These are phyloP conservation scores for Paradisaea rubra DNA, from an alignment of 2,113 vertebrate species.

Conservation along the genomic window DNA sequence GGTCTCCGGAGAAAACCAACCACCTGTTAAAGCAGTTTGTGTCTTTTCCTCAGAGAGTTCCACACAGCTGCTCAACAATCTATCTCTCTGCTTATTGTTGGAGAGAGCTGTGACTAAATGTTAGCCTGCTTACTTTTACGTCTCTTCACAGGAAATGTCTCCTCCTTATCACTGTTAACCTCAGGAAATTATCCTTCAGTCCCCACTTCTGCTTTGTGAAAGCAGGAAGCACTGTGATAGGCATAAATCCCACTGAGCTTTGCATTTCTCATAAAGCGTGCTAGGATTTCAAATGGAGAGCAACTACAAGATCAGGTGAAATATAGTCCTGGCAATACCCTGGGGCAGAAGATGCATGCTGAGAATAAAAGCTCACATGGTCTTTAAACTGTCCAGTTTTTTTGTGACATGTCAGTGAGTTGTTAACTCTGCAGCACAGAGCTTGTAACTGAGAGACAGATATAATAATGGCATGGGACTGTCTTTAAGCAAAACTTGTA, in stretches of 20 bases:
- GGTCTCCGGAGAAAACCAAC: background rate
- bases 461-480: background rate
- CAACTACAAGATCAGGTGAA: background rate
- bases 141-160: background rate
- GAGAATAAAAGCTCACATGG: background rate
- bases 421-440: background rate
- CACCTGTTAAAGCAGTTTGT: background rate
- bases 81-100: background rate
- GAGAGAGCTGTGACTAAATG: background rate
- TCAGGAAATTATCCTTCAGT: background rate
- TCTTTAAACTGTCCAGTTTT: background rate
- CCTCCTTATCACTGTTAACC: background rate
- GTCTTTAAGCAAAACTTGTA: background rate
- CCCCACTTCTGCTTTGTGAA: background rate
- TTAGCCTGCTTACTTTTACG: background rate
- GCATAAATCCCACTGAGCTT: background rate
- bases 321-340: background rate
- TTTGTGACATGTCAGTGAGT: background rate
- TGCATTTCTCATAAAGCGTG: background rate
- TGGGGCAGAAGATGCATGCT: background rate
- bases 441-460: background rate
- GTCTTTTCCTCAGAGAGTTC: background rate
- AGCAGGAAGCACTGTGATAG: background rate
- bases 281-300: background rate
- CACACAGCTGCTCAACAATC: background rate